Evolutionary conservation across 2,888 invertebrate genomes (phyloP), one percentile per base, ranked within the genome.

Genomic region (Vesta saturnalis): DNA sequence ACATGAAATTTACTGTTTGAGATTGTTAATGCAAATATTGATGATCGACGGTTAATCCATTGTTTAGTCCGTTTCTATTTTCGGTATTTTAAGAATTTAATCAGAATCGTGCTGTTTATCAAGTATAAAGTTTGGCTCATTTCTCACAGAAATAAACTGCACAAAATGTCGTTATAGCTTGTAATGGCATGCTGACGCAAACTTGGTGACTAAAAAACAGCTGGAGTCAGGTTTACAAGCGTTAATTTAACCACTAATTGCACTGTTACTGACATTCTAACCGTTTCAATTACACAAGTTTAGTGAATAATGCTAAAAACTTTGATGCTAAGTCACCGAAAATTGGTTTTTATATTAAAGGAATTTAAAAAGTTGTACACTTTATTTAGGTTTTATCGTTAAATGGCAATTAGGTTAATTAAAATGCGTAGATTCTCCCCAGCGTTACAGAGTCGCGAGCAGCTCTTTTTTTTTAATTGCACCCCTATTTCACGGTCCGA

Each of bases 221-320:
- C 67, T 62, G 63, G 64, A 77, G 73, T 72, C 74, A 76, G 74
- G 74, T 76, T 75, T 76, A 76, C 76, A 76, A 75, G 77, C 78
- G 79, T 77, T 78, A 79, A 79, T 79, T 78, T 74, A 72, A 74
- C 76, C 77, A 74, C 79, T 80, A 79, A 80, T 80, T 79, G 76
- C 78, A 70, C 73, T 79, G 80, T 60, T 72, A 71, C 75, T 77
- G 79, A 77, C 79, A 75, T 73, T 72, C 71, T 75, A 77, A 78
- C 77, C 74, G 77, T 78, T 79, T 78, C 78, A 80, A 78, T 80
- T 80, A 78, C 72, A 75, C 74, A 78, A 80, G 76, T 79, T 78
- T 66, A 65, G 72, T 78, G 78, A 80, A 74, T 79, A 78, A 80
- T 80, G 77, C 72, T 76, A 75, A 76, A 79, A 79, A 79, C 75